Base-by-base conservation (phyloP, 2,888 invertebrate species). In the Dione vanillae region DNA sequence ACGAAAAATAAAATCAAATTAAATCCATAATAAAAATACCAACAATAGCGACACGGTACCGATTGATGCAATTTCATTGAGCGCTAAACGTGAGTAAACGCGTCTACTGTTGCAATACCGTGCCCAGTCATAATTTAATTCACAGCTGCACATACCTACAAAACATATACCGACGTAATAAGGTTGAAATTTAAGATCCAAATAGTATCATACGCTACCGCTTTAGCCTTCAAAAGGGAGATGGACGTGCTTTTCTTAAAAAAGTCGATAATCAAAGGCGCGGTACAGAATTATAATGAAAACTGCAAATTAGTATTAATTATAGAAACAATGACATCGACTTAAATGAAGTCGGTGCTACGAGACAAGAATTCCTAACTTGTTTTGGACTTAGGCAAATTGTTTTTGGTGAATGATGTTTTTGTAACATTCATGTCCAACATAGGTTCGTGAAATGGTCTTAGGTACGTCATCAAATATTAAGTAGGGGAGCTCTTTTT, bases 1-100 rank as follows among this genome's bases (percentile, higher is more conserved):
- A 40, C 75, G 78, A 83, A 81, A 85, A 78, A 87, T 79, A 79
- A 78, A 87, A 89, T 86, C 83, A 82, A 87, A 88, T 87, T 85
- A 86, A 80, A 85, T 79, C 81, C 82, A 84, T 84, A 86, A 89
- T 89, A 90, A 90, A 89, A 89, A 91, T 92, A 82, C 88, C 88
- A 80, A 84, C 85, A 88, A 91, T 91, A 85, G 85, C 87, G 76
- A 82, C 89, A 89, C 90, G 92, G 82, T 86, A 84, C 83, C 85
- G 86, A 90, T 88, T 87, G 89, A 87, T 85, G 89, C 89, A 89
- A 90, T 92, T 90, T 90, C 90, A 91, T 90, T 90, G 90, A 92
- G 85, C 80, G 86, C 82, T 82, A 91, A 88, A 92, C 92, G 92
- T 92, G 92, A 91, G 87, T 85, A 87, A 86, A 89, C 90, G 92